Evolutionary conservation across 2,113 vertebrate species (phyloP).

Genomic region (Indicator maculatus): DNA sequence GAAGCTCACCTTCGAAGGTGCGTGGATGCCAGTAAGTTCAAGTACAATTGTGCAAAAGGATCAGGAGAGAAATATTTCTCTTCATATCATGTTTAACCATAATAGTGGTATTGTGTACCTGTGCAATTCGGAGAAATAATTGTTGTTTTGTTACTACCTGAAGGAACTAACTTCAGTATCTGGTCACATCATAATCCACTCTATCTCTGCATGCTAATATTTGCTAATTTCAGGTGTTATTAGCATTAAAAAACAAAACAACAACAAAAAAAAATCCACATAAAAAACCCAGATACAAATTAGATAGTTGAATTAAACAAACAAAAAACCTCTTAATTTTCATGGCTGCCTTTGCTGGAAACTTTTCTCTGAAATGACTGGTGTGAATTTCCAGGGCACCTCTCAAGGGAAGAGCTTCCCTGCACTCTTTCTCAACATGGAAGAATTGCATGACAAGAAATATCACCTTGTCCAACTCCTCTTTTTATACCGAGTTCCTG

Average conservation of each 20-base stretch:
- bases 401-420: background rate
- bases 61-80: background rate
- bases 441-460: background rate
- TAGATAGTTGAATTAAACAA: background rate
- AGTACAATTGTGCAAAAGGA: background rate
- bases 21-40: background rate
- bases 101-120: background rate
- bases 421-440: background rate
- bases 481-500: background rate
- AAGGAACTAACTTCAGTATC: background rate
- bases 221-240: background rate
- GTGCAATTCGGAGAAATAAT: background rate
- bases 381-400: background rate
- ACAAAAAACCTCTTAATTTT: background rate
- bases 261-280: background rate
- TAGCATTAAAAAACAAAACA: background rate
- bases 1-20: background rate
- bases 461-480: background rate
- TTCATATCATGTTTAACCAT: background rate
- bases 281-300: background rate
- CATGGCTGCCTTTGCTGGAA: background rate
- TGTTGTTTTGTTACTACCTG: background rate
- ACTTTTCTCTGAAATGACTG: background rate
- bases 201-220: fast-evolving
- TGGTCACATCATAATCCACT: fast-evolving